Evolutionary conservation across 2,113 vertebrate species (phyloP).

Genomic region (Rhinopithecus roxellana): DNA sequence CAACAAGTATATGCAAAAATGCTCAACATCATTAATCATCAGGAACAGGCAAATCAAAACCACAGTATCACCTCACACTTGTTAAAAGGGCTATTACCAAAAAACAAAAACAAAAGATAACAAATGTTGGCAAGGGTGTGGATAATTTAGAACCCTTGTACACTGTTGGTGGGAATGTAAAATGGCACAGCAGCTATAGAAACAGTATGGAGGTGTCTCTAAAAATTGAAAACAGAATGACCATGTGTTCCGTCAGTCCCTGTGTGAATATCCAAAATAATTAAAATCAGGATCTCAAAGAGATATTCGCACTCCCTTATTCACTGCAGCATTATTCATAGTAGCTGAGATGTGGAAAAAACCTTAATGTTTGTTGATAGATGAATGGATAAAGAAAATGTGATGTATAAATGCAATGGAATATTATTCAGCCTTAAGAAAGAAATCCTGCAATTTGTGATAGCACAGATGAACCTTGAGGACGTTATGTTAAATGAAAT

Average conservation of each 20-base stretch:
- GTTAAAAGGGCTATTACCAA: not conserved
- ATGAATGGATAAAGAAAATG: not conserved
- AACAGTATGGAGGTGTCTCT: not conserved
- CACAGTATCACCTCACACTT: not conserved
- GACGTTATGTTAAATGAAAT: not conserved
- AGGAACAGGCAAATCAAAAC: not conserved
- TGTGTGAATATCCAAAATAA: not conserved
- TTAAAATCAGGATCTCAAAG: not conserved
- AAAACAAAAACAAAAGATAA: not conserved
- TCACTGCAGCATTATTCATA: not conserved
- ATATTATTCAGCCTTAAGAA: not conserved
- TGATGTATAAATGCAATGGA: not conserved
- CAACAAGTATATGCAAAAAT: not conserved
- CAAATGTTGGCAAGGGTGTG: not conserved
- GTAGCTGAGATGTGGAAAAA: not conserved
- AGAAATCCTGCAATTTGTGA: not conserved
- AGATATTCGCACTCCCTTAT: not conserved
- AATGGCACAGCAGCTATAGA: not conserved
- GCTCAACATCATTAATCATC: not conserved
- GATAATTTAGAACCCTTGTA: not conserved
- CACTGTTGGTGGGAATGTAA: not conserved
- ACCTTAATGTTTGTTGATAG: not conserved
- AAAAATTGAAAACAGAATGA: conserved; percentile 43
- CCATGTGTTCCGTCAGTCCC: not conserved
- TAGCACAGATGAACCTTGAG: not conserved